Evolutionary conservation across 2,797 vertebrate genomes (phyloP).

Genomic region (Liasis olivaceus): DNA sequence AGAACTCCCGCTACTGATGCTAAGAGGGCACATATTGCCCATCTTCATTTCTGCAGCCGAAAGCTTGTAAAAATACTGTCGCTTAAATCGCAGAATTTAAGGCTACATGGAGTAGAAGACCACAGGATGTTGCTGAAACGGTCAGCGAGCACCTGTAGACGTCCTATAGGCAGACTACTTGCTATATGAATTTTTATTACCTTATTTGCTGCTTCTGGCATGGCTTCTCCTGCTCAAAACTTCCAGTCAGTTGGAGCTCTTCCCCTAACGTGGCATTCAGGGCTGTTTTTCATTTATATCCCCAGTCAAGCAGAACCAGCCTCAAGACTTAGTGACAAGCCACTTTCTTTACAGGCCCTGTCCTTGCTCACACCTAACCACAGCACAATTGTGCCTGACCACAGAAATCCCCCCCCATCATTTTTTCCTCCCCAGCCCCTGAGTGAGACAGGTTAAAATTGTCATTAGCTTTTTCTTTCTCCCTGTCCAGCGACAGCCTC

Average conservation of each 20-base stretch:
- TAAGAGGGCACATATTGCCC: not conserved
- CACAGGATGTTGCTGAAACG: slow-evolving; percentile 46
- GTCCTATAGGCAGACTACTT: slow-evolving; percentile 61
- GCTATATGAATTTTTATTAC: slow-evolving; percentile 63
- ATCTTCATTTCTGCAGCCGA: not conserved
- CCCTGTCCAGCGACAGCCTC: too few species aligned
- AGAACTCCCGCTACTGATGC: not conserved
- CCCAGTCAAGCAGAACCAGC: not conserved
- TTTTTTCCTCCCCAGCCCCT: too few species aligned
- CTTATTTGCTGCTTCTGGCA: slow-evolving; percentile 50
- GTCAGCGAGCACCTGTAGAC: slow-evolving; percentile 39
- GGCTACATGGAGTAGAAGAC: slow-evolving; percentile 30
- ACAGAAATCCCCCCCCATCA: too few species aligned
- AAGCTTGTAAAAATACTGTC: not conserved
- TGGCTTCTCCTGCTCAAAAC: slow-evolving; percentile 42
- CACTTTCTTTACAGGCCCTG: not conserved
- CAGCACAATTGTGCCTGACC: too few species aligned
- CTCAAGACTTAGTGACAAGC: not conserved
- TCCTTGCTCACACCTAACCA: slow-evolving; percentile 26
- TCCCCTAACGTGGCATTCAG: slow-evolving; percentile 38
- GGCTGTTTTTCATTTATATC: slow-evolving; percentile 23
- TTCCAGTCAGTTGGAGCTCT: slow-evolving; percentile 35
- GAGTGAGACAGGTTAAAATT: too few species aligned
- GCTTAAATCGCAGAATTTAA: slow-evolving; percentile 9
- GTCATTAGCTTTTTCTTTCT: too few species aligned